Evolutionary conservation across 2,797 vertebrate genomes (phyloP), one percentile per base, ranked within the genome.

Genomic region (Myotis planiceps): DNA sequence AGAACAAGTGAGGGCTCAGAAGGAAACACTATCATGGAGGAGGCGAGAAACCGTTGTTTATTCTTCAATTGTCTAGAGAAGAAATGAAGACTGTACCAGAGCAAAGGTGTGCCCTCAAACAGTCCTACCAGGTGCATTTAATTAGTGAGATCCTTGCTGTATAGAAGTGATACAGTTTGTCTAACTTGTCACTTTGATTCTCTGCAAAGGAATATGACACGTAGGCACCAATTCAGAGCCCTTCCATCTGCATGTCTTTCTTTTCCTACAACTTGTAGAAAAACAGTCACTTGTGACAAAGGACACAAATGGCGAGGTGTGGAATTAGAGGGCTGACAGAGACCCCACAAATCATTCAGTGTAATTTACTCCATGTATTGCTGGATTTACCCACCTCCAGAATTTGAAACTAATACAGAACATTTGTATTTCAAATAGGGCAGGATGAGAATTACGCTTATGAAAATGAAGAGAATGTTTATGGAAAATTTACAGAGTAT

Each of bases 401-500:
- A 68, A 93, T 87, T 39, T 45, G 84, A 81, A 89, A 51, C 29
- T 49, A 78, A 84, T 25, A 21, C 34, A 51, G 80, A 90, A 45
- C 42, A 68, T 75, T 71, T 49, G n/a, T 47, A 19, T 74, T 78
- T 90, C 68, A 72, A 85, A 86, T 51, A 93, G 53, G 83, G 68
- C 66, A 76, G 47, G 72, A 71, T 42, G 80, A 93, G 96, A 80
- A 93, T 66, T 32, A 34, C 2, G 14, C 80, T 92, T 87, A 60
- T 5, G 90, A 96, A 94, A 84, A 90, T 49, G 71, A 91, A 65
- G 89, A 42, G 65, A 89, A 78, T 94, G 93, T 95, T 95, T 96
- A 97, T 90, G 94, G 95, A 96, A 97, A 94, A 89, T 93, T 95
- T 51, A 97, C 76, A 81, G 95, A 90, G 80, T 94, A 92, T 83